Percentiles rank a stretch among this genome's conserved stretches.
These are phyloP conservation scores for Chionomys nivalis DNA, from an alignment of 2,113 vertebrate species.

Conservation along the genomic window DNA sequence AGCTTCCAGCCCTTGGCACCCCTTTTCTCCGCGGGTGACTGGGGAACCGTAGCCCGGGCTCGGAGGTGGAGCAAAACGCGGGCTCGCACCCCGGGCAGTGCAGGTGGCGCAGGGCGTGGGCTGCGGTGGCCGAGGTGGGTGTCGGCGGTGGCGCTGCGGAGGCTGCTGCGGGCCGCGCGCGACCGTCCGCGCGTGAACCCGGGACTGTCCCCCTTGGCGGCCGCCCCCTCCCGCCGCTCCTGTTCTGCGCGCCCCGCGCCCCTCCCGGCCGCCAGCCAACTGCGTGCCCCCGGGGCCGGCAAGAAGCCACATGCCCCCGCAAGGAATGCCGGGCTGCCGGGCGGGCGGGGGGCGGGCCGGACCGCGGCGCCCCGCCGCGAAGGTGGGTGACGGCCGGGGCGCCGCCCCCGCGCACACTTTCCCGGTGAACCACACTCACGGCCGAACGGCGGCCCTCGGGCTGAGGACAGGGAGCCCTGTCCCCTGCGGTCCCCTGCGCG, in stretches of 20 bases:
- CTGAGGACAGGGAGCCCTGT: background rate
- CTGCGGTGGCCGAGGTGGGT: background rate
- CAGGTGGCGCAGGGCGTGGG: conserved; percentile 9
- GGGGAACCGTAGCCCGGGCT: background rate
- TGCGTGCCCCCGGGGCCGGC: conserved; percentile 81
- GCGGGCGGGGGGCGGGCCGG: conserved; percentile 71
- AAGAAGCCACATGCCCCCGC: conserved; percentile 83
- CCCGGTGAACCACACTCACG: background rate
- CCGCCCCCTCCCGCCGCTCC: conserved; percentile 32
- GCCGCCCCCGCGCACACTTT: background rate
- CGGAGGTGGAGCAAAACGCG: background rate
- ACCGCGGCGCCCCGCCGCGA: conserved; percentile 52
- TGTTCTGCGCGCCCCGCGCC: conserved; percentile 53
- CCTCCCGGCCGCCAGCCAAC: conserved; percentile 78
- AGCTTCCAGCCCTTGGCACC: background rate
- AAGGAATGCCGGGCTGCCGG: conserved; percentile 80
- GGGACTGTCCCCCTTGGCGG: background rate
- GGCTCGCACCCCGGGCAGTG: background rate
- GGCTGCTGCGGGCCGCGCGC: background rate
- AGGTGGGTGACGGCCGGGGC: conserved; percentile 55
- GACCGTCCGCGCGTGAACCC: background rate
- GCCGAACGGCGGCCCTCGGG: background rate
- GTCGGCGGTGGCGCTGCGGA: background rate
- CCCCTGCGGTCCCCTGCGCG: conserved; percentile 3
- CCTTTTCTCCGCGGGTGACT: too few relatives aligned